These are phyloP conservation scores for Molossus molossus DNA, from an alignment of 2,797 vertebrate species.

Conservation along the genomic window DNA sequence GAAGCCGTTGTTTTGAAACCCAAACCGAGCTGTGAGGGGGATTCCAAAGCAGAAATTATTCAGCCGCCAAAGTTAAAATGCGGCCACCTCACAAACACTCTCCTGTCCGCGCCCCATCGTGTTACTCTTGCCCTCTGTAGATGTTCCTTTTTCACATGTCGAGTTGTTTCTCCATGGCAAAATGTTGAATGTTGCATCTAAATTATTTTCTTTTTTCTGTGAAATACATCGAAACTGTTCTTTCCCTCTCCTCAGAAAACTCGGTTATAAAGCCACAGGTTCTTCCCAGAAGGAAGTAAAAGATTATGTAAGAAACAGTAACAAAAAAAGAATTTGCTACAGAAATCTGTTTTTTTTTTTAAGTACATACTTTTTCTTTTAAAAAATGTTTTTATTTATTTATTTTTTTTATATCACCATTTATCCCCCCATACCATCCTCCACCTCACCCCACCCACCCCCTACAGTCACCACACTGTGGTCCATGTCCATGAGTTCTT, in stretches of 20 bases:
- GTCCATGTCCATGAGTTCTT: neutral
- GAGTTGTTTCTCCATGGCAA: constrained; percentile 54
- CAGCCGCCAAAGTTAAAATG: neutral
- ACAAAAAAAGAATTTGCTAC: neutral
- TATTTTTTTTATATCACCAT: neutral
- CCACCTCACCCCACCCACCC: neutral
- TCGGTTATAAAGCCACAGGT: constrained; percentile 4
- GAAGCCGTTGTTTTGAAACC: constrained; percentile 5
- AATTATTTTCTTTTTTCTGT: constrained; percentile 17
- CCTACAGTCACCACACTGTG: neutral
- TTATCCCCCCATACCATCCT: neutral
- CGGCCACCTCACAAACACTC: neutral
- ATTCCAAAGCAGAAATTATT: neutral
- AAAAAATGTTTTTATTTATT: neutral
- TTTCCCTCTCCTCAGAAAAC: neutral
- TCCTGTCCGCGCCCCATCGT: neutral
- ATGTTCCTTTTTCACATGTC: constrained; percentile 27
- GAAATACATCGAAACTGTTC: constrained; percentile 24
- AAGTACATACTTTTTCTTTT: neutral
- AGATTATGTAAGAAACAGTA: neutral
- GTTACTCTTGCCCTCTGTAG: neutral
- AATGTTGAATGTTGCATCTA: neutral
- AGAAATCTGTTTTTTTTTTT: neutral
- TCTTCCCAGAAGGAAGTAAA: neutral
- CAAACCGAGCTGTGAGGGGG: neutral